Conservation (phyloP, 2,888 invertebrate genomes). For the Altica lythri region DNA sequence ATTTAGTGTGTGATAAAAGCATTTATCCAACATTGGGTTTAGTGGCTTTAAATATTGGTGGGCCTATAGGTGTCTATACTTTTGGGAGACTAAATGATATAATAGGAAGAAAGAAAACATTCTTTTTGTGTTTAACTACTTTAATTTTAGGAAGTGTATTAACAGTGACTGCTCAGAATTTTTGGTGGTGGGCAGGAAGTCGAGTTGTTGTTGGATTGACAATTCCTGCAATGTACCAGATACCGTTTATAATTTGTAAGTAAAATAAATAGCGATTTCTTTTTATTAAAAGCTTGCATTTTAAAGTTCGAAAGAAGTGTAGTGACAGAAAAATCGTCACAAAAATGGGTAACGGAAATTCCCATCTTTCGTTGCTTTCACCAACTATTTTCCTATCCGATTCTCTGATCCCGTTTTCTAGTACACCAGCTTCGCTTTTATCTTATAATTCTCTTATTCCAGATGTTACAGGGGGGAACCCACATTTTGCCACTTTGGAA, state of each 20-base stretch:
- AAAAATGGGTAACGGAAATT: no score
- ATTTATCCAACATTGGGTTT: conserved; percentile 88
- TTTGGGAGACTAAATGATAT: conserved; percentile 88
- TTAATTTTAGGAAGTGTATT: conserved; percentile 78
- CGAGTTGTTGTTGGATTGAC: conserved; percentile 86
- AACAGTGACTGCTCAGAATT: conserved; percentile 77
- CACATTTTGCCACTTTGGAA: no score
- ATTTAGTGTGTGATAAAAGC: conserved; percentile 84
- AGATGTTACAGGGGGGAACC: no score
- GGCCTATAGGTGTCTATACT: conserved; percentile 86
- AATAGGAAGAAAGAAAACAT: conserved; percentile 82
- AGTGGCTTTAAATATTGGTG: conserved; percentile 84
- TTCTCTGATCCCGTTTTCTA: no score
- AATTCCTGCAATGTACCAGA: conserved; percentile 91
- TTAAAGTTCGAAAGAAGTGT: no score
- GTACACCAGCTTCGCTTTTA: no score
- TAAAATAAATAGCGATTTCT: neutral
- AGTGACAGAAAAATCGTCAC: no score
- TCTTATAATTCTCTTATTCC: no score
- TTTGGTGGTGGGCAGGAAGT: conserved; percentile 83
- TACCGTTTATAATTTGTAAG: conserved; percentile 93
- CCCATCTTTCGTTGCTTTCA: no score
- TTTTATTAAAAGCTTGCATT: no score
- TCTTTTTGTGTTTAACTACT: conserved; percentile 84
- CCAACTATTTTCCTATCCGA: no score